These are phyloP conservation scores for Dendrolimus houi DNA, from an alignment of 2,888 invertebrate species.

Conservation along the genomic window DNA sequence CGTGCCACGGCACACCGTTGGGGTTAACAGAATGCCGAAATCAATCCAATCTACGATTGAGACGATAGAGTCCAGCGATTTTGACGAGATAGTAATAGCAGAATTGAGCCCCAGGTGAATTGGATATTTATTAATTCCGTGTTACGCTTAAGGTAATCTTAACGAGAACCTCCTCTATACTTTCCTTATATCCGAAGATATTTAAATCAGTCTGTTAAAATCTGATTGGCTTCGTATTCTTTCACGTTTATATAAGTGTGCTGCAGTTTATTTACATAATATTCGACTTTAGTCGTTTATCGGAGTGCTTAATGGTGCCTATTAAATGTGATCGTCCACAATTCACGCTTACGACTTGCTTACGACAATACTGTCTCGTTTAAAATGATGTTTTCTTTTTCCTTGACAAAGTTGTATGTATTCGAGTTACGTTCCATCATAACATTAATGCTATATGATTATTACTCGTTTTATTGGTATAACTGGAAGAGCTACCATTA, in stretches of 20 bases:
- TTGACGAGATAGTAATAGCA: too few species aligned
- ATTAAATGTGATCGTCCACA: not conserved
- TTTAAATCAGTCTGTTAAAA: constrained; percentile 34
- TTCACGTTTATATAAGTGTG: constrained; percentile 15
- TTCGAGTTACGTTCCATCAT: not conserved
- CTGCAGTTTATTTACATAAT: constrained; percentile 24
- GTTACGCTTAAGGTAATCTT: too few species aligned
- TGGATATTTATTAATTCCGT: too few species aligned
- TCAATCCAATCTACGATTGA: too few species aligned
- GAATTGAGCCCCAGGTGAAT: too few species aligned
- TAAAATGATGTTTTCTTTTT: not conserved
- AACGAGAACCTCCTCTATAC: too few species aligned
- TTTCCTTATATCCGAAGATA: constrained; percentile 14
- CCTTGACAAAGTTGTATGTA: not conserved
- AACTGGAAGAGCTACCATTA: too few species aligned
- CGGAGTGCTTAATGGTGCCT: not conserved
- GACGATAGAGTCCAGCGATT: too few species aligned
- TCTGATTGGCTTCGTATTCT: constrained; percentile 19
- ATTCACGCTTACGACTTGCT: not conserved
- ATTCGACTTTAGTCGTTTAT: constrained; percentile 1
- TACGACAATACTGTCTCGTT: not conserved
- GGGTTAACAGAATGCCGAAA: too few species aligned
- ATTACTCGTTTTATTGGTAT: not conserved
- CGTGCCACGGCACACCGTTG: too few species aligned
- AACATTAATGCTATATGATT: not conserved